Conservation (phyloP, 2,888 invertebrate species). For the Drosophila suboccidentalis region DNA sequence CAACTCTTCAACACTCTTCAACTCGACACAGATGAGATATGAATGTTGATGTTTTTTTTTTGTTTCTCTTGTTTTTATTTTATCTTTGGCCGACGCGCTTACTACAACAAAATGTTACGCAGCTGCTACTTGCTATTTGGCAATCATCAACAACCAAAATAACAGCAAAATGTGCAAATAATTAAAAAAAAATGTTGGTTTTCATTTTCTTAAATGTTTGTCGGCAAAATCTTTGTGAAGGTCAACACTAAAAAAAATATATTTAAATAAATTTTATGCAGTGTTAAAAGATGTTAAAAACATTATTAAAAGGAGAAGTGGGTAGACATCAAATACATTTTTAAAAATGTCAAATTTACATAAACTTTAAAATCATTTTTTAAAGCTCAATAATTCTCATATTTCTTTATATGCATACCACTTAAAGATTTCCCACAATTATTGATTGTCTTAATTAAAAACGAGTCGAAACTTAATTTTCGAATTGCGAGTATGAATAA, state of each 20-base stretch:
- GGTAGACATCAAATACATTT: background rate
- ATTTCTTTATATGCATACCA: background rate
- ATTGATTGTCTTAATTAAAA: constrained; percentile 70
- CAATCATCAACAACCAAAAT: constrained; percentile 37
- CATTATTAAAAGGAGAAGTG: background rate
- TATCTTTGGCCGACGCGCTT: constrained; percentile 42
- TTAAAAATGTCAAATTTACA: no score
- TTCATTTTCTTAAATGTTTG: constrained; percentile 29
- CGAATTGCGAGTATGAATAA: constrained; percentile 48
- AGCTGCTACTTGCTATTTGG: constrained; percentile 50
- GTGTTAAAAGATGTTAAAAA: constrained; percentile 9
- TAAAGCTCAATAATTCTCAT: constrained; percentile 16
- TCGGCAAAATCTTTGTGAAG: constrained; percentile 34
- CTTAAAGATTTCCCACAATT: constrained; percentile 58
- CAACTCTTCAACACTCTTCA: constrained; percentile 18
- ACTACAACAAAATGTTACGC: constrained; percentile 65
- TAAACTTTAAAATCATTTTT: no score
- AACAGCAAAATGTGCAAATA: constrained; percentile 65
- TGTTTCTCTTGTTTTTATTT: constrained; percentile 32
- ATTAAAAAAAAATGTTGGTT: constrained; percentile 48
- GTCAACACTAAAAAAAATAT: constrained; percentile 23
- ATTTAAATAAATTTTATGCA: constrained; percentile 29
- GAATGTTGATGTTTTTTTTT: constrained; percentile 43
- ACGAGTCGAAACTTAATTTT: constrained; percentile 27
- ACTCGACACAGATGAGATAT: constrained; percentile 46